Conservation (phyloP, 2,888 invertebrate genomes). For the Xanthia icteritia region DNA sequence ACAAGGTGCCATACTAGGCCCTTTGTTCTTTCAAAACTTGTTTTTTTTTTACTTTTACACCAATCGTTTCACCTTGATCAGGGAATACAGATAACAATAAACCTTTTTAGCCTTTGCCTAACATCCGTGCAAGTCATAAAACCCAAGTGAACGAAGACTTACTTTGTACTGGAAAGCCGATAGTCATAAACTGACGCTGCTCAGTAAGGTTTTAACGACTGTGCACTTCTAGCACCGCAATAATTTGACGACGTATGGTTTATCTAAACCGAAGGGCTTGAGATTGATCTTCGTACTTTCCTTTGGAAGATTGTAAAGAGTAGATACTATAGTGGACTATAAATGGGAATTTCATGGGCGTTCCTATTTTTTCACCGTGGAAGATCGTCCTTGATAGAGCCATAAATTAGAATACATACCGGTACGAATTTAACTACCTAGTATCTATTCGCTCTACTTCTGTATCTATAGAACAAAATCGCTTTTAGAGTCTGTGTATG, state of each 20-base stretch:
- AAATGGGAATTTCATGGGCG: background rate
- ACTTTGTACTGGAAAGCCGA: conserved; percentile 52
- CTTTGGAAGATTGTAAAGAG: background rate
- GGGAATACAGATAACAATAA: conserved; percentile 40
- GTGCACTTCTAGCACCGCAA: conserved; percentile 40
- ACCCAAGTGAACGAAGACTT: conserved; percentile 39
- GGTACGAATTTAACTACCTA: background rate
- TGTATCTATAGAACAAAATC: background rate
- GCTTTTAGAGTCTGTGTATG: background rate
- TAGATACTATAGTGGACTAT: background rate
- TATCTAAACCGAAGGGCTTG: conserved; percentile 10
- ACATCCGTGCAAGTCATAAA: conserved; percentile 40
- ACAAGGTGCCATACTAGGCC: conserved; percentile 3
- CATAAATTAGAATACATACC: background rate
- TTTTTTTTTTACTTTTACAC: background rate
- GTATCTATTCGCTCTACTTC: background rate
- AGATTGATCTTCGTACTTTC: conserved; percentile 23
- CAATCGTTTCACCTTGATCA: conserved; percentile 34
- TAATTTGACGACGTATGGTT: conserved; percentile 18
- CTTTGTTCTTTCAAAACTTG: background rate
- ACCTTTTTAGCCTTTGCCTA: conserved; percentile 32
- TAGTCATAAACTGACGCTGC: conserved; percentile 41
- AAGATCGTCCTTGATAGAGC: background rate
- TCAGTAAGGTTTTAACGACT: conserved; percentile 47
- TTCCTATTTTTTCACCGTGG: background rate